Percentiles rank a stretch among this genome's conserved stretches.
phyloP scores from a whole-genome alignment of 2,888 invertebrate species.

The Seira sanloemensis region DNA sequence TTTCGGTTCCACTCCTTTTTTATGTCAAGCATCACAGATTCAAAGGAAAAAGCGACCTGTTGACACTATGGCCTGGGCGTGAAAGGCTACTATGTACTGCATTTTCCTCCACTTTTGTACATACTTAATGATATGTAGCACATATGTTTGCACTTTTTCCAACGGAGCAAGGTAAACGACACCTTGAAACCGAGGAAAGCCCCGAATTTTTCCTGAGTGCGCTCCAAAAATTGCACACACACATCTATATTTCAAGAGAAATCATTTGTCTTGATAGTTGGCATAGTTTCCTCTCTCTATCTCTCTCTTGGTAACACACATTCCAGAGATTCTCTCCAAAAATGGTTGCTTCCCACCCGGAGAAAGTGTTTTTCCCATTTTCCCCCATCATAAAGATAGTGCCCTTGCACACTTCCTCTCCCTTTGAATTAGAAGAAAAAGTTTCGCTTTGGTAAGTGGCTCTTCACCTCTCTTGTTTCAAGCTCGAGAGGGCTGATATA shows the following conservation, averaged over 20 bases:
- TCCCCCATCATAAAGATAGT: neutral
- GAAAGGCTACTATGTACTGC: neutral
- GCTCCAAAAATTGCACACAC: neutral
- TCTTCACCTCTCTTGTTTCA: neutral
- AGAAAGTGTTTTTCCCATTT: neutral
- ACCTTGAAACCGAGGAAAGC: slow-evolving; percentile 3
- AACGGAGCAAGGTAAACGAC: slow-evolving; percentile 3
- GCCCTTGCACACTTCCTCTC: slow-evolving; percentile 3
- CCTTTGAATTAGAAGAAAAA: neutral
- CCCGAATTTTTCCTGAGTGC: neutral
- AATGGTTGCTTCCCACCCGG: too few species aligned
- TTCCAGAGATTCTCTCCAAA: neutral
- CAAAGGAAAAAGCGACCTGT: slow-evolving; percentile 11
- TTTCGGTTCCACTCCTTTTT: slow-evolving; percentile 1
- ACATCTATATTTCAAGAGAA: neutral
- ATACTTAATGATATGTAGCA: neutral
- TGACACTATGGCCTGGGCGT: neutral
- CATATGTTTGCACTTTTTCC: slow-evolving; percentile 1
- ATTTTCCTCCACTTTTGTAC: neutral
- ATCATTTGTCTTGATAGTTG: neutral
- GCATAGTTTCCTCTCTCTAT: neutral
- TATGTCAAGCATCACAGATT: slow-evolving; percentile 2
- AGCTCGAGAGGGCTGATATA: neutral
- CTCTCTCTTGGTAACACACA: neutral
- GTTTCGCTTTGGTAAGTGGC: slow-evolving; percentile 15